These are phyloP conservation scores for Lycorma delicatula DNA, from an alignment of 1,140 invertebrate species.

Conservation along the genomic window DNA sequence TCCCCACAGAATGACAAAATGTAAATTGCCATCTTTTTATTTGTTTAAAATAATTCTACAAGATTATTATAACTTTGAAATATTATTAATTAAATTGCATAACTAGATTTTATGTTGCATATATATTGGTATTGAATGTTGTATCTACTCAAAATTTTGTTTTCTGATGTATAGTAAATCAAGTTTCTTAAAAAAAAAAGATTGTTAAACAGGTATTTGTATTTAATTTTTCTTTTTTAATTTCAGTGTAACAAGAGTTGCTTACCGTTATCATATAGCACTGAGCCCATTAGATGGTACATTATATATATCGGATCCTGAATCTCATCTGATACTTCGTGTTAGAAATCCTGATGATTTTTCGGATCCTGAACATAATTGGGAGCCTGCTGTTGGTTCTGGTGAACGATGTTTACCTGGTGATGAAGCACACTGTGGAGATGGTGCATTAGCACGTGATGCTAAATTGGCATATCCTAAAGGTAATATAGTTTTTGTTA, in stretches of 20 bases:
- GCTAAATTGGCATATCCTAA: conserved; percentile 94
- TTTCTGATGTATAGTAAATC: no score
- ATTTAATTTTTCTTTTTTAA: conserved; percentile 29
- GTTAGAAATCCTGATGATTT: conserved; percentile 78
- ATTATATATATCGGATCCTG: conserved; percentile 89
- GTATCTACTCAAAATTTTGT: no score
- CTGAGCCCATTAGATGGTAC: conserved; percentile 87
- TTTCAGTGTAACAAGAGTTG: conserved; percentile 77
- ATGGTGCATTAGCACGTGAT: conserved; percentile 81
- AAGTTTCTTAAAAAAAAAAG: no score
- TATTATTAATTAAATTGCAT: no score
- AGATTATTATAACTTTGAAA: no score
- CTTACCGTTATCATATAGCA: conserved; percentile 92
- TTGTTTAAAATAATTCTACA: no score
- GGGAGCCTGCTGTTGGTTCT: conserved; percentile 89
- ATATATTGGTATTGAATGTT: no score
- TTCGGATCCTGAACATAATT: conserved; percentile 80
- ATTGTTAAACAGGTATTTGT: no score
- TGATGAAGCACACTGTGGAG: conserved; percentile 92
- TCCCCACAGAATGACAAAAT: no score
- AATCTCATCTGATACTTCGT: conserved; percentile 86
- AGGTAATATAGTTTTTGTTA: conserved; percentile 44
- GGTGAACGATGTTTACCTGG: conserved; percentile 88
- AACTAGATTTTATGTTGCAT: no score
- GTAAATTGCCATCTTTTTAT: no score